These are phyloP conservation scores for Melanotaenia parkinsoni DNA, from an alignment of 2,797 vertebrate species.

Conservation along the genomic window DNA sequence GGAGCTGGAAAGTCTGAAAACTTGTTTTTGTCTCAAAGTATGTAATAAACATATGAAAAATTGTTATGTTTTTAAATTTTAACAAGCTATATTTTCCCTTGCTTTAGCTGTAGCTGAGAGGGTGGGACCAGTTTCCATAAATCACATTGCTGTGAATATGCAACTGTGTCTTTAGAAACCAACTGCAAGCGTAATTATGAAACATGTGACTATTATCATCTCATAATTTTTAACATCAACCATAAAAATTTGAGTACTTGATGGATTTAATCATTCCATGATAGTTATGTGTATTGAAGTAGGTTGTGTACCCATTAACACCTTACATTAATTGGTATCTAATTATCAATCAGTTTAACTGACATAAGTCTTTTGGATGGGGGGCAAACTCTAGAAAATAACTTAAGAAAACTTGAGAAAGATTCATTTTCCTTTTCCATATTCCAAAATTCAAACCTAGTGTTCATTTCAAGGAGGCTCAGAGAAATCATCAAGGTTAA, in stretches of 20 bases:
- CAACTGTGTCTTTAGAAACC: not conserved
- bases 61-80: not conserved
- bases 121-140: not conserved
- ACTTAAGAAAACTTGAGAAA: not conserved
- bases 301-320: not conserved
- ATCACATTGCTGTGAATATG: constrained; percentile 13
- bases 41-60: constrained; percentile 17
- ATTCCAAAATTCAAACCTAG: not conserved
- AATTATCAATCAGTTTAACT: not conserved
- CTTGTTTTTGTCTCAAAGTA: constrained; percentile 5
- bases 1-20: constrained; percentile 24
- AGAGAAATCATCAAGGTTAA: too few relatives aligned
- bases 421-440: not conserved
- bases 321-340: too few relatives aligned
- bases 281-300: not conserved
- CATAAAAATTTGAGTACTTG: not conserved
- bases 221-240: not conserved
- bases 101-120: constrained; percentile 12
- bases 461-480: too few relatives aligned
- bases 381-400: not conserved
- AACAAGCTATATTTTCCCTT: not conserved
- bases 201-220: not conserved
- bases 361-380: not conserved
- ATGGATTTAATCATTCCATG: not conserved
- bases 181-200: not conserved